Conservation (phyloP, 2,888 invertebrate genomes). For the Charanyca ferruginea region DNA sequence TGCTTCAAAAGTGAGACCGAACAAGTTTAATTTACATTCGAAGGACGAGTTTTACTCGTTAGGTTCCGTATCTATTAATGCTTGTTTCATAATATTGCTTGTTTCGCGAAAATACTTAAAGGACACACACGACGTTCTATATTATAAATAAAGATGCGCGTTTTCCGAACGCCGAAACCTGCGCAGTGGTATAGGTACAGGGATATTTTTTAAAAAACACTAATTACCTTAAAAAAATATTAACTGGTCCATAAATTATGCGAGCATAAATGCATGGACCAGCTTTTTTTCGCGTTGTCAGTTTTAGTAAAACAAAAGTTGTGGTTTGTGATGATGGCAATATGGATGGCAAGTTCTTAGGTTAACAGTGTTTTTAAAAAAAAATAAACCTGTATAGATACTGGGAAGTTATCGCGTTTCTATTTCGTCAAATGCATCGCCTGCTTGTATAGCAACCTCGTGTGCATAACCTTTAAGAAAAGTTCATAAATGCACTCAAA, state of each 20-base stretch:
- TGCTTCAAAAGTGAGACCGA: neutral
- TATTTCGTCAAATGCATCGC: neutral
- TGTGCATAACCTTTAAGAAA: neutral
- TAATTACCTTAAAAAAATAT: too few species aligned
- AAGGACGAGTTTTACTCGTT: constrained; percentile 60
- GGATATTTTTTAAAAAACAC: too few species aligned
- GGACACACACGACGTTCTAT: neutral
- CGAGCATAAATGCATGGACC: too few species aligned
- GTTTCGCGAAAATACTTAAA: neutral
- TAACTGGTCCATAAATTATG: too few species aligned
- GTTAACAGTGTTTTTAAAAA: too few species aligned
- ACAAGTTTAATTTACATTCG: constrained; percentile 43
- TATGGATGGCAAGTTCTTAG: too few species aligned
- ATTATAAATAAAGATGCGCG: neutral
- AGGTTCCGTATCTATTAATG: constrained; percentile 37
- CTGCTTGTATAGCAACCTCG: neutral
- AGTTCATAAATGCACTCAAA: neutral
- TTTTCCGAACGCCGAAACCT: neutral
- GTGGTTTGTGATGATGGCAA: too few species aligned
- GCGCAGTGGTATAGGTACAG: too few species aligned
- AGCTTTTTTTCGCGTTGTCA: too few species aligned
- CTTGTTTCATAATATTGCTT: neutral
- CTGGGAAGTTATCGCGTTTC: neutral
- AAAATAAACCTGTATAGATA: too few species aligned
- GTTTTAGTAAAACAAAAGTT: too few species aligned